These are phyloP conservation scores for Polydrusus tereticollis DNA, from an alignment of 2,888 invertebrate species.

Conservation along the genomic window DNA sequence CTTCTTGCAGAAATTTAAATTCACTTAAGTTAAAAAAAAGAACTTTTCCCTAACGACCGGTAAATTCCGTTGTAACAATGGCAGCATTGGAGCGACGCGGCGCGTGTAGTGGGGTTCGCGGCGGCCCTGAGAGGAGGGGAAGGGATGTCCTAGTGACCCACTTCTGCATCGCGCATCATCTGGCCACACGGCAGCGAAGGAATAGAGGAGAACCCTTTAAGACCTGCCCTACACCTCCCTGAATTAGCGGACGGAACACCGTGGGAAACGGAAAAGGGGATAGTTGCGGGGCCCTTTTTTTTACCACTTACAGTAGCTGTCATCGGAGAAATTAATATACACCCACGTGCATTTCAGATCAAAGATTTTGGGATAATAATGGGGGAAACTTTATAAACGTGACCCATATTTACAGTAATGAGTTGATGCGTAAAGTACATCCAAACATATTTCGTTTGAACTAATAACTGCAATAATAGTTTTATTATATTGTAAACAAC, in stretches of 20 bases:
- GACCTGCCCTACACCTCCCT: conserved; percentile 53
- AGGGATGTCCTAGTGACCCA: conserved; percentile 88
- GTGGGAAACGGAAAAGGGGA: conserved; percentile 21
- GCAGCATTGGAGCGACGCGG: conserved; percentile 45
- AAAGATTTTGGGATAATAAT: neutral
- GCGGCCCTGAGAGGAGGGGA: conserved; percentile 60
- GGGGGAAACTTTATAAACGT: conserved; percentile 14
- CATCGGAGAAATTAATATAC: neutral
- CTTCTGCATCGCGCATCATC: conserved; percentile 77
- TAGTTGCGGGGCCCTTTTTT: neutral
- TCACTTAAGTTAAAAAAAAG: neutral
- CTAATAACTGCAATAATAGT: neutral
- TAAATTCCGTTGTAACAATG: neutral
- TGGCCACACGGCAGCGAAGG: conserved; percentile 58
- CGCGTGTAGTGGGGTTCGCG: conserved; percentile 55
- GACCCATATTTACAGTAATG: neutral
- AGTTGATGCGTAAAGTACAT: neutral
- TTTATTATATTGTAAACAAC: too few relatives aligned
- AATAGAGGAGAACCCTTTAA: conserved; percentile 41
- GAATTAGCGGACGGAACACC: conserved; percentile 29
- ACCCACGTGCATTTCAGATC: neutral
- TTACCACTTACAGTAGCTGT: conserved; percentile 3
- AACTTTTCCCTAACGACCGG: neutral
- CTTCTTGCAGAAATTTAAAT: too few relatives aligned
- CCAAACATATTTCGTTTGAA: neutral